Base-by-base conservation (phyloP, 2,113 vertebrate species). In the Centrocercus urophasianus region DNA sequence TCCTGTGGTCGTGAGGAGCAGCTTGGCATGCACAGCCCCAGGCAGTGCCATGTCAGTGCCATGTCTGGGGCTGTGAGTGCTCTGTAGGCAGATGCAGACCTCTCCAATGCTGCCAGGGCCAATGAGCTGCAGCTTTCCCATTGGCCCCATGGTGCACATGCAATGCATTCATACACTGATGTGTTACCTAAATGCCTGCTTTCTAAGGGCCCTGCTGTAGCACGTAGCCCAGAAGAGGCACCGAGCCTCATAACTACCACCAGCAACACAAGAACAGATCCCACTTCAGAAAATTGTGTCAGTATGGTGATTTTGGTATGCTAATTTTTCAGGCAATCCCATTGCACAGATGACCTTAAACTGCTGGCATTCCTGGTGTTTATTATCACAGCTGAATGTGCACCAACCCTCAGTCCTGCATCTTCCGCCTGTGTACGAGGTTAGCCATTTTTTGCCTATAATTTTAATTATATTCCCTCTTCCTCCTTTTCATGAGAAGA, bases 181-280 rank as follows among this genome's bases (percentile, higher is more conserved):
- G 22, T 13, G 48, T 50, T 50, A 25, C 24, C 48, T 50, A 13
- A 50, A 25, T 25, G 7, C 48, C 24, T 50, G 48, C 24, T 50
- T 25, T 13, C 48, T 25, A 50, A 50, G 48, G 48, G 48, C 48
- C 21, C 3, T 5, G 2, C 38, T 10, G 8, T 1, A 63, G 60
- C 72, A 24, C 38, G 40, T 50, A 56, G 28, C 28, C 28, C 54
- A 30, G n/a, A 64, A n/a, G 30, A 66, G 65, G 27, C 54, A 2
- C 8, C 5, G 8, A 40, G 8, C 19, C 50, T 66, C 8, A 0
- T 2, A 25, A 11, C 19, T 3, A 0, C 13, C 18, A 3, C 24
- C 2, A 28, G 38, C 18, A 45, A 10, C 34, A 30, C 6, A 30
- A 61, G 8, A 5, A 12, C 2, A 3, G 15, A 6, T 11, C 0